A percentile compares a stretch with the other conserved stretches of the same genome.
Evolutionary conservation across 2,888 invertebrate species (phyloP).

Genomic region (Barypeithes pellucidus): DNA sequence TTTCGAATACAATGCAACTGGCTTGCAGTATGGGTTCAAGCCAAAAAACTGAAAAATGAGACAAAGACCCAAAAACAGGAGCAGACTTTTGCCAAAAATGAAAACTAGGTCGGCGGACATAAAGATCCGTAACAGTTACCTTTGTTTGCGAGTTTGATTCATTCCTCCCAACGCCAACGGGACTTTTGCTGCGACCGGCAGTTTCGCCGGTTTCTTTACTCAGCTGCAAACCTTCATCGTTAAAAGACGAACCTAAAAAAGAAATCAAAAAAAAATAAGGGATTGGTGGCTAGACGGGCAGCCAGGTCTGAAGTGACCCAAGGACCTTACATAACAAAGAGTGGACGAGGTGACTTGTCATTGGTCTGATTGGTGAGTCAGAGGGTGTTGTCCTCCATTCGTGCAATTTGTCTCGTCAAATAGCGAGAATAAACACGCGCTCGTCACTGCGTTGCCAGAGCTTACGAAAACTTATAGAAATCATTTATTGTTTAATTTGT

Average conservation of each 20-base stretch:
- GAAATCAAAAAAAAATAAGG: slow-evolving; percentile 42
- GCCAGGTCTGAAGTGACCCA: slow-evolving; percentile 47
- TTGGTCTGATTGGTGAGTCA: slow-evolving; percentile 71
- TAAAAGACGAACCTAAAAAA: slow-evolving; percentile 2
- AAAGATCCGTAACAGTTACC: neutral
- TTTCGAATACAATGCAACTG: slow-evolving; percentile 35
- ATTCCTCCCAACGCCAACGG: neutral
- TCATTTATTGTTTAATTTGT: neutral
- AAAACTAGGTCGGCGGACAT: slow-evolving; percentile 33
- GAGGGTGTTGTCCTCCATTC: slow-evolving; percentile 71
- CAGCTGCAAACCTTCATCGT: too few relatives aligned
- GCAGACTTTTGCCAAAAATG: slow-evolving; percentile 42
- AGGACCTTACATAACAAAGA: slow-evolving; percentile 54
- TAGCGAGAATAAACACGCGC: slow-evolving; percentile 47
- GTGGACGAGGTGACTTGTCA: slow-evolving; percentile 72
- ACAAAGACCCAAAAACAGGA: slow-evolving; percentile 47
- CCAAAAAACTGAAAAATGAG: slow-evolving; percentile 43
- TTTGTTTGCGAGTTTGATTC: neutral
- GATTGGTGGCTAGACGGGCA: slow-evolving; percentile 48
- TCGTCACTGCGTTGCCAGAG: slow-evolving; percentile 33
- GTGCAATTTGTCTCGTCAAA: slow-evolving; percentile 63
- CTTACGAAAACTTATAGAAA: neutral
- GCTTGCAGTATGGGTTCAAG: slow-evolving; percentile 25
- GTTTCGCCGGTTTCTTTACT: too few relatives aligned
- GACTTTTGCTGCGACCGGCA: too few relatives aligned